A percentile compares a stretch with the other conserved stretches of the same genome.
Conservation (phyloP, 1,140 invertebrate species). For the Linepithema humile region DNA sequence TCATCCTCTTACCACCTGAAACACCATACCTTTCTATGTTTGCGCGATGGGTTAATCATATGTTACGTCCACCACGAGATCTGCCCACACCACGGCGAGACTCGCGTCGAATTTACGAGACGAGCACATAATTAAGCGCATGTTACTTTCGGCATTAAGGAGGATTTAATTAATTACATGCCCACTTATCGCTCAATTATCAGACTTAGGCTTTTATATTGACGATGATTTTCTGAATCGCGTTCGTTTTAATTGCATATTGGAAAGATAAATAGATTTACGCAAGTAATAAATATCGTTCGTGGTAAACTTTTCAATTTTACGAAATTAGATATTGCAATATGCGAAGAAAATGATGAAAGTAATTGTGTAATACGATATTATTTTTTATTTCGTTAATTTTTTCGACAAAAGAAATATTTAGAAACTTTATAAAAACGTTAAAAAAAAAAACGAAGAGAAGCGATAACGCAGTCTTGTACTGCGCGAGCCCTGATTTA, state of each 20-base stretch:
- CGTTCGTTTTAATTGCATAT: neutral
- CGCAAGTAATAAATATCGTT: neutral
- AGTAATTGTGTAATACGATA: neutral
- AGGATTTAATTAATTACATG: constrained; percentile 35
- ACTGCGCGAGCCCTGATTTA: constrained; percentile 9
- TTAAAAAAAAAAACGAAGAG: neutral
- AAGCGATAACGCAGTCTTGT: neutral
- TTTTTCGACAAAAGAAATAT: neutral
- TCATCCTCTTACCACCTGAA: constrained; percentile 66
- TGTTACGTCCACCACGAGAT: constrained; percentile 42
- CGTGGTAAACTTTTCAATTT: neutral
- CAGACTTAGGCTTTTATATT: neutral
- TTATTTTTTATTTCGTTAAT: neutral
- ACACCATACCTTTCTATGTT: constrained; percentile 57
- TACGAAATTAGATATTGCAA: neutral
- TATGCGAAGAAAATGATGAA: neutral
- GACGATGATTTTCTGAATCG: neutral
- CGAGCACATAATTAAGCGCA: constrained; percentile 27
- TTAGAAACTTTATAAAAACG: neutral
- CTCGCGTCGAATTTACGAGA: constrained; percentile 35
- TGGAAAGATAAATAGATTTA: neutral
- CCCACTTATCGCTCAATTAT: constrained; percentile 44
- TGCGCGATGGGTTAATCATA: constrained; percentile 68
- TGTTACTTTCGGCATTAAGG: constrained; percentile 21
- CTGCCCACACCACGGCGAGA: neutral